phyloP scores from a whole-genome alignment of 2,113 vertebrate species.

The Thomomys bottae region DNA sequence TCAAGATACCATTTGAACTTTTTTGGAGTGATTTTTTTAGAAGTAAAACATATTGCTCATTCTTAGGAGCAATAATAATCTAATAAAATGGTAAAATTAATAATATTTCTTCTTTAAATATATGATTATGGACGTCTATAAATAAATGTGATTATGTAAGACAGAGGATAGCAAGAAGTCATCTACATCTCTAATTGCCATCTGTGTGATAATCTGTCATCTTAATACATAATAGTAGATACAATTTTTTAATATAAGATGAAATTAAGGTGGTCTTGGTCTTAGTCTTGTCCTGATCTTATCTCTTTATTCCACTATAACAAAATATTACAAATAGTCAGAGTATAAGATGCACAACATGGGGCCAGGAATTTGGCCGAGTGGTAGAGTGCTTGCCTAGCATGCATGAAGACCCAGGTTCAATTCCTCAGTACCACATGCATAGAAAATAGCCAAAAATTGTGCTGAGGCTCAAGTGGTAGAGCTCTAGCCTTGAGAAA shows the following conservation, averaged over 20 bases:
- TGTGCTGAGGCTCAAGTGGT: no score
- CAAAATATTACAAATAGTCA: background rate
- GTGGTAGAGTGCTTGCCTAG: no score
- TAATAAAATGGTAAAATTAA: background rate
- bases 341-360: background rate
- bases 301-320: background rate
- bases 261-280: background rate
- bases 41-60: background rate
- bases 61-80: background rate
- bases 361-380: no score
- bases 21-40: background rate
- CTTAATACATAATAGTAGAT: no score
- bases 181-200: background rate
- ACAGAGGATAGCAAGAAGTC: background rate
- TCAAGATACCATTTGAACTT: background rate
- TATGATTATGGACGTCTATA: background rate
- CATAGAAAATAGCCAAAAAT: no score
- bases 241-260: background rate
- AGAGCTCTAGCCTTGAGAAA: no score
- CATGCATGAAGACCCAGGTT: no score
- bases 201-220: no score
- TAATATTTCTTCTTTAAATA: background rate
- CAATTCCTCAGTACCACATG: no score
- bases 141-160: conserved; percentile 8
- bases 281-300: background rate